Percentiles rank a stretch among this genome's conserved stretches.
These are phyloP conservation scores for Drosophila mojavensis DNA, from an alignment of 1,140 invertebrate genomes.

Conservation along the genomic window DNA sequence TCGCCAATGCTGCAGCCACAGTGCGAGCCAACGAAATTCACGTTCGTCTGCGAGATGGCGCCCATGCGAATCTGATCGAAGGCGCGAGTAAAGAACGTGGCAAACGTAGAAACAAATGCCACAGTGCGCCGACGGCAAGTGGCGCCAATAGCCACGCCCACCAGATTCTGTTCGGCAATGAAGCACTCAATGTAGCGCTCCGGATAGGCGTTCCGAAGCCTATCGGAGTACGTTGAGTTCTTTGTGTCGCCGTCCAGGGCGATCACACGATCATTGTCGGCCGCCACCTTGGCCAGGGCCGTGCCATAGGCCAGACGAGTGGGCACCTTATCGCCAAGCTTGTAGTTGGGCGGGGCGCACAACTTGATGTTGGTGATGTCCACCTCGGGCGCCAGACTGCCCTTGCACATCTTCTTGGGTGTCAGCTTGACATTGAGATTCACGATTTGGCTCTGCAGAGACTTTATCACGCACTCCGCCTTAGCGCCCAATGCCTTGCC, in stretches of 20 bases:
- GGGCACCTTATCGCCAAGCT: conserved; percentile 91
- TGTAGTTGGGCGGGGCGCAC: conserved; percentile 94
- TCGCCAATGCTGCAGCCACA: conserved; percentile 98
- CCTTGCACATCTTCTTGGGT: conserved; percentile 88
- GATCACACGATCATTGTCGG: conserved; percentile 93
- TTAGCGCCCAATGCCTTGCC: conserved; percentile 96
- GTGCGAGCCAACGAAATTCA: conserved; percentile 98
- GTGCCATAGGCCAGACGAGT: conserved; percentile 97
- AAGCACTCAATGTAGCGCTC: conserved; percentile 97
- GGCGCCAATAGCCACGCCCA: conserved; percentile 97
- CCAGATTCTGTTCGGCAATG: conserved; percentile 99
- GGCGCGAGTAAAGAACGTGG: conserved; percentile 97
- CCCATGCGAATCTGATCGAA: conserved; percentile 99
- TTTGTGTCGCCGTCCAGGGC: conserved; percentile 98
- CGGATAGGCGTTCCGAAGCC: conserved; percentile 91
- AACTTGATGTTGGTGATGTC: conserved; percentile 91
- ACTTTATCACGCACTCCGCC: conserved; percentile 90
- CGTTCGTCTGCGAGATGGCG: conserved; percentile 98
- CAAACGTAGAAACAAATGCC: conserved; percentile 98
- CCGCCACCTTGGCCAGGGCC: conserved; percentile 95
- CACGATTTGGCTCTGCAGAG: conserved; percentile 88
- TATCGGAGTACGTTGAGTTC: conserved; percentile 98
- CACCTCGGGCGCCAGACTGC: conserved; percentile 89
- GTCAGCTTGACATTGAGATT: conserved; percentile 86
- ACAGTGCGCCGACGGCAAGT: conserved; percentile 95